These are phyloP conservation scores for Merodon equestris DNA, from an alignment of 2,888 invertebrate species.

Conservation along the genomic window DNA sequence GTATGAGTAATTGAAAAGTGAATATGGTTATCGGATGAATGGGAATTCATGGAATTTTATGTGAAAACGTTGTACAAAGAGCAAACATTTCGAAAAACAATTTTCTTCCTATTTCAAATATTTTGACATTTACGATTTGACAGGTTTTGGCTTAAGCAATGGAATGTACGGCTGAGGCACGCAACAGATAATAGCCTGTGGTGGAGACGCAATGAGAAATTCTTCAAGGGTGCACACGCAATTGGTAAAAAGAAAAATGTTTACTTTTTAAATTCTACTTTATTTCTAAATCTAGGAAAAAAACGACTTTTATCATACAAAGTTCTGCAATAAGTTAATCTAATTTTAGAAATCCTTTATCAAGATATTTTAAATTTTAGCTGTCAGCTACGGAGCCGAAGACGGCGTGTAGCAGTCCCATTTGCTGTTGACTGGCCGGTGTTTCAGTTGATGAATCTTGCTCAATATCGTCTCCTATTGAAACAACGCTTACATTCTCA, in stretches of 20 bases:
- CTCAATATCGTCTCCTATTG: slow-evolving; percentile 23
- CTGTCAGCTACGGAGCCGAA: background rate
- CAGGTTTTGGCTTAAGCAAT: slow-evolving; percentile 25
- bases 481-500: slow-evolving; percentile 31
- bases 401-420: too few relatives aligned
- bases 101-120: slow-evolving; percentile 53
- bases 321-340: too few relatives aligned
- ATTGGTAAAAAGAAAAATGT: too few relatives aligned
- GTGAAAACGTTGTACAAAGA: slow-evolving; percentile 46
- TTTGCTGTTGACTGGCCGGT: background rate
- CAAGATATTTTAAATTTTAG: too few relatives aligned
- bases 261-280: too few relatives aligned
- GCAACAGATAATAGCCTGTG: background rate
- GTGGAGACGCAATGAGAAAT: too few relatives aligned
- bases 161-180: slow-evolving; percentile 19
- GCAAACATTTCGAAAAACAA: slow-evolving; percentile 67
- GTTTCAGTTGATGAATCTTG: slow-evolving; percentile 6
- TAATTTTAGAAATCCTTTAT: too few relatives aligned
- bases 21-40: slow-evolving; percentile 39
- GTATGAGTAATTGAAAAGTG: slow-evolving; percentile 34
- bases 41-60: slow-evolving; percentile 51
- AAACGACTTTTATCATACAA: too few relatives aligned
- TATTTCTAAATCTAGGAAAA: too few relatives aligned
- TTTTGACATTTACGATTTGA: slow-evolving; percentile 61
- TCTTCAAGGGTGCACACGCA: too few relatives aligned